A percentile compares a stretch with the other conserved stretches of the same genome.
Evolutionary conservation across 2,797 vertebrate genomes (phyloP).

Genomic region (Enteromius mattozi): DNA sequence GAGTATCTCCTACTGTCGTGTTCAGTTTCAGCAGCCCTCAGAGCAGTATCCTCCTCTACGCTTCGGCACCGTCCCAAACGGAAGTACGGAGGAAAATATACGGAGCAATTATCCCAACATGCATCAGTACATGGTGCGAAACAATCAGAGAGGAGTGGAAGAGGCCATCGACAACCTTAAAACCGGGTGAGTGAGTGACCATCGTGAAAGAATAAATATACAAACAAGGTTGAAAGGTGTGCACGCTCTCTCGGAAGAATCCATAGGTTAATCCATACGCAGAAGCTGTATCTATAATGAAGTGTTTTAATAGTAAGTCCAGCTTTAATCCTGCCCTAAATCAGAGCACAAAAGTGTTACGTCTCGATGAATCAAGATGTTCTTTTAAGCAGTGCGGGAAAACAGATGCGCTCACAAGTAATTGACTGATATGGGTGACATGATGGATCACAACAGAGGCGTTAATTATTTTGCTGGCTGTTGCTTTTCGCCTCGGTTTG

Average conservation of each 20-base stretch:
- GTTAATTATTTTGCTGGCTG: conserved; percentile 57
- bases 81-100: conserved; percentile 94
- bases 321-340: conserved; percentile 24
- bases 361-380: conserved; percentile 38
- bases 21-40: conserved; percentile 89
- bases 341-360: conserved; percentile 24
- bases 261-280: background rate
- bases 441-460: conserved; percentile 43
- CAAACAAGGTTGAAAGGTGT: background rate
- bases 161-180: conserved; percentile 94
- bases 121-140: conserved; percentile 92
- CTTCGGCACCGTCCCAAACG: conserved; percentile 92
- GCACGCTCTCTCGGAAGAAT: background rate
- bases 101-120: conserved; percentile 93
- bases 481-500: conserved; percentile 44
- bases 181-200: conserved; percentile 81
- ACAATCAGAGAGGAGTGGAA: conserved; percentile 92
- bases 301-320: background rate
- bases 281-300: background rate
- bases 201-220: background rate
- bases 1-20: conserved; percentile 29
- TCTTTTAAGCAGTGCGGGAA: conserved; percentile 42
- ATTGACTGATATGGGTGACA: conserved; percentile 50
- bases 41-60: conserved; percentile 92
- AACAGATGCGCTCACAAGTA: conserved; percentile 46